Conservation (phyloP, 1,140 invertebrate genomes). For the Aphaenogaster floridana region DNA sequence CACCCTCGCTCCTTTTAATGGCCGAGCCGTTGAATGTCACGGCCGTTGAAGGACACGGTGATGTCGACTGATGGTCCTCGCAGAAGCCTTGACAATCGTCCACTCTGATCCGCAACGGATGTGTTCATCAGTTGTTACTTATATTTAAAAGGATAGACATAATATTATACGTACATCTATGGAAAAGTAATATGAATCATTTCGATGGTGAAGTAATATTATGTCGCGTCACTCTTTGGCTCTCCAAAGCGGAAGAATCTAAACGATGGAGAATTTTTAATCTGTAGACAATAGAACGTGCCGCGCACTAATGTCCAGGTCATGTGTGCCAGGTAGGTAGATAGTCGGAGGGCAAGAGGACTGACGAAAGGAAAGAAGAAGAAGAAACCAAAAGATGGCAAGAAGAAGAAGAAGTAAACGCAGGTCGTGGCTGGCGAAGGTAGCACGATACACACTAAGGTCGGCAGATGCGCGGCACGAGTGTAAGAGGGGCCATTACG, state of each 20-base stretch:
- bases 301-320: slow-evolving; percentile 13
- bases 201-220: not conserved
- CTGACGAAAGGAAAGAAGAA: slow-evolving; percentile 17
- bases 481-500: slow-evolving; percentile 75
- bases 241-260: not conserved
- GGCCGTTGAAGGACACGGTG: slow-evolving; percentile 3
- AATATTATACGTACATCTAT: not conserved
- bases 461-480: slow-evolving; percentile 75
- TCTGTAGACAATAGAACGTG: slow-evolving; percentile 23
- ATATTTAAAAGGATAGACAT: not conserved
- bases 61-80: not conserved
- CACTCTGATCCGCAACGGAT: not conserved
- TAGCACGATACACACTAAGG: slow-evolving; percentile 64
- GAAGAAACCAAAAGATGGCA: slow-evolving; percentile 27
- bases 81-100: not conserved
- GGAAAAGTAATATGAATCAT: not conserved
- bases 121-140: not conserved
- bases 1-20: not conserved
- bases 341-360: not conserved
- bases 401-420: slow-evolving; percentile 55
- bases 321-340: slow-evolving; percentile 4
- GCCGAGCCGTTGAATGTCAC: not conserved
- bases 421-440: slow-evolving; percentile 51
- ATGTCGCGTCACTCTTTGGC: not conserved
- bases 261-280: not conserved